Base-by-base conservation (phyloP, 1,140 invertebrate genomes). In the Magallana angulata region DNA sequence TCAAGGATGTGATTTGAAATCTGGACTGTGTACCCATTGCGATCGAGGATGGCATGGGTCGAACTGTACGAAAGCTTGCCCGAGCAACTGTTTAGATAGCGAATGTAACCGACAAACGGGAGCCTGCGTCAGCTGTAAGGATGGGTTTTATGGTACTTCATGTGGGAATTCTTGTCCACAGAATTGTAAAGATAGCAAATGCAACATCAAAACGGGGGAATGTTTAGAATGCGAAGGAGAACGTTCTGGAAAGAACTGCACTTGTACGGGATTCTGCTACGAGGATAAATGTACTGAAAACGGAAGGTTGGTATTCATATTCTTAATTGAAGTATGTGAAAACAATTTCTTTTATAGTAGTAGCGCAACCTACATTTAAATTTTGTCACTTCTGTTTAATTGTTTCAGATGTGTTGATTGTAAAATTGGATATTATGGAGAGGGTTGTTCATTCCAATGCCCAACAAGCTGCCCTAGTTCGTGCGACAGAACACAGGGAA, bases 361-460 rank as follows among this genome's bases (percentile, higher is more conserved):
- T 48, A 48, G 36, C 36, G 36, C 36, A 48, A 48, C 36, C 36
- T 48, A 48, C 36, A 48, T 48, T 48, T 48, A 48, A 48, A 48
- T 48, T 48, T 48, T 48, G 36, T 48, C 36, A 48, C 36, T 48
- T 2, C 2, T 48, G 5, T 48, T n/a, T 62, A 12, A 48, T 36
- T 11, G 12, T 76, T 76, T 11, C 3, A 76, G 68, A 7, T 87
- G 86, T 84, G 3, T 48, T 60, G 12, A 68, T 9, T 87, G 86
- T 59, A 87, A 87, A 71, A 24, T 84, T 7, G 86, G 86, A n/a
- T 87, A 71, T 84, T 56, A 36, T 84, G 86, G 82, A 57, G 57
- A 87, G 12, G 36, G 59, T 16, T 87, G 86, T 76, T 84, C 59
- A 8, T 36, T 58, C 9, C 30, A 57, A 11, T 87, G 86, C 59